Conservation (phyloP, 2,797 vertebrate genomes). For the Cossypha heuglini region DNA sequence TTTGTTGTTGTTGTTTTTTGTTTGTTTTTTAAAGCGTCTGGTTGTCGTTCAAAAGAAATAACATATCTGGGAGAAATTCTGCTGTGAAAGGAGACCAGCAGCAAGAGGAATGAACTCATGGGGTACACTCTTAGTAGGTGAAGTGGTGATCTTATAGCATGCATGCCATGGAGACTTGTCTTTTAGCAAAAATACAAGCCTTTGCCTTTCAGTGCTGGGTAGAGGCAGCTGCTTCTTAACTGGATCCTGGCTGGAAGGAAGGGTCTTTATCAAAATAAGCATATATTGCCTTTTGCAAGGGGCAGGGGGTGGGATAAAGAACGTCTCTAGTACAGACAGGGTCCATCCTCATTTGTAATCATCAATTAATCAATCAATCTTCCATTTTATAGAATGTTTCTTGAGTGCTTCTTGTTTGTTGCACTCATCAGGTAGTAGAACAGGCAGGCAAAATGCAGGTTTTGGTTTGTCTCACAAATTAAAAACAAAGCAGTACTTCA, state of each 20-base stretch:
- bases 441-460: neutral
- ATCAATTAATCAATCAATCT: neutral
- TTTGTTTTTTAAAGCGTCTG: neutral
- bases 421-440: neutral
- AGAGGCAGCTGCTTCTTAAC: neutral
- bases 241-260: neutral
- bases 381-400: neutral
- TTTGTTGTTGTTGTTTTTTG: too few species aligned
- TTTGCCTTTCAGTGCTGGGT: neutral
- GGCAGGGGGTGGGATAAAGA: neutral
- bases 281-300: neutral
- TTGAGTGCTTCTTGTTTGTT: neutral
- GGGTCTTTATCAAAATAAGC: neutral
- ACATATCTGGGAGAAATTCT: neutral
- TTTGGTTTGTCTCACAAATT: neutral
- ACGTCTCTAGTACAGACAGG: neutral
- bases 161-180: accelerated
- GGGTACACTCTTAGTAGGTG: neutral
- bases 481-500: neutral
- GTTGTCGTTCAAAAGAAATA: neutral
- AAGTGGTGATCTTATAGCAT: neutral
- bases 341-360: neutral
- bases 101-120: neutral
- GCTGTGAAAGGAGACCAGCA: neutral
- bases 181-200: neutral